These are phyloP conservation scores for Sarcophaga caerulescens DNA, from an alignment of 2,888 invertebrate species.

Conservation along the genomic window DNA sequence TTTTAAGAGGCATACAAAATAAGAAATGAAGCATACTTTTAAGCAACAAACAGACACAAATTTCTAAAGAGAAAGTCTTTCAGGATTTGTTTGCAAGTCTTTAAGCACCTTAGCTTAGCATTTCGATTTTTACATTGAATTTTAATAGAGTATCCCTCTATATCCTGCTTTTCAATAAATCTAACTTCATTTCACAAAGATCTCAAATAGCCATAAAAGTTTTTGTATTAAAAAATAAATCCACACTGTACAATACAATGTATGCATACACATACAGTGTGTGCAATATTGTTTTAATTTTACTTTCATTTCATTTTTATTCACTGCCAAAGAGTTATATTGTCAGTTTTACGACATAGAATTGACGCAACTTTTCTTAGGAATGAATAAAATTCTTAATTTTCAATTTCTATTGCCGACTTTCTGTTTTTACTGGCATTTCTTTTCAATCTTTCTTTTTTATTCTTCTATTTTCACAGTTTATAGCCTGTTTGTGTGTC, in stretches of 20 bases:
- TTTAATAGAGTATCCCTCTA: background rate
- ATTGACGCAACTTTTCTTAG: background rate
- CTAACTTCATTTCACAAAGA: background rate
- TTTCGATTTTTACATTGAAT: background rate
- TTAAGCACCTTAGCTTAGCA: background rate
- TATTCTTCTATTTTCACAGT: slow-evolving; percentile 57
- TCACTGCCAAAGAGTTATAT: background rate
- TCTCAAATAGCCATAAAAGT: background rate
- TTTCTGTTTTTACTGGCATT: background rate
- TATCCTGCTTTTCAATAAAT: no score
- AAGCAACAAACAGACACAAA: background rate
- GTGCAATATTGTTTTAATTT: background rate
- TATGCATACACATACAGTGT: background rate
- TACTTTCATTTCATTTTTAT: background rate
- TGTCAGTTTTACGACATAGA: background rate
- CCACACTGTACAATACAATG: background rate
- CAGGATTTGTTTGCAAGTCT: background rate
- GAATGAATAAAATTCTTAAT: background rate
- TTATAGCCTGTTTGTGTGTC: slow-evolving; percentile 74
- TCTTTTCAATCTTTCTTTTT: slow-evolving; percentile 51
- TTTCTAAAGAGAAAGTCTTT: background rate
- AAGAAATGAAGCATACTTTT: background rate
- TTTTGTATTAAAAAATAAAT: background rate
- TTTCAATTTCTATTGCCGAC: background rate
- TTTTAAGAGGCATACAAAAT: background rate